Evolutionary conservation across 2,888 invertebrate genomes (phyloP), one percentile per base, ranked within the genome.

Genomic region (Sympetrum striolatum): DNA sequence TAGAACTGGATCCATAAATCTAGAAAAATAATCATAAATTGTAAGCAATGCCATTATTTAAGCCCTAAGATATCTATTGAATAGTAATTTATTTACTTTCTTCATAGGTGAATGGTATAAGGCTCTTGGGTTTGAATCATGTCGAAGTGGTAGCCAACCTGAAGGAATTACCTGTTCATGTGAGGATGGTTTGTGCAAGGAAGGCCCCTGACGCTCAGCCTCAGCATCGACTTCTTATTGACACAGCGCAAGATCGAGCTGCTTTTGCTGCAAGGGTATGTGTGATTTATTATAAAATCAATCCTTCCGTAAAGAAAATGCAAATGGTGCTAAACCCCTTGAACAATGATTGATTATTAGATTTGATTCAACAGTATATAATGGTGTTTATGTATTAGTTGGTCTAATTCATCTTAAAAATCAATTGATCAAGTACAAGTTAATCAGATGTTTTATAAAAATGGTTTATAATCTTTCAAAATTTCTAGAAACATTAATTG

Each of bases 121-220:
- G 97, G 91, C 94, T 98, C 90, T 95, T 98, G 91, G 98, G 99
- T 22, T 97, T 98, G 96, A 98, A 98, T 94, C 98, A 99, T 94
- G 95, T 98, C 93, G 98, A 98, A 93, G 99, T 99, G 92, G 98
- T 99, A 91, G 97, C 97, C 91, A 98, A 98, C 92, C 95, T 99
- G 81, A 98, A 98, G 94, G 98, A 98, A 93, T 94, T 98, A 92
- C 98, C 98, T 0, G 96, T 97, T 92, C 96, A 97, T 93, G 98
- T 98, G 92, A 96, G 98, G 92, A 97, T 98, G 96, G 98, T 98
- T 91, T 98, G 98, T 93, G 98, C 98, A 0, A 92, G 97, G 90
- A 90, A 90, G 81, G 22, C 90, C n/a, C 91, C 91, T 95, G 97
- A 64, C 96, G 94, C 95, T 91, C 94, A 94, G 91, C 93, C 94